Percentiles rank a stretch among this genome's conserved stretches.
Evolutionary conservation across 2,888 invertebrate species (phyloP).

Genomic region (Philaethria dido): DNA sequence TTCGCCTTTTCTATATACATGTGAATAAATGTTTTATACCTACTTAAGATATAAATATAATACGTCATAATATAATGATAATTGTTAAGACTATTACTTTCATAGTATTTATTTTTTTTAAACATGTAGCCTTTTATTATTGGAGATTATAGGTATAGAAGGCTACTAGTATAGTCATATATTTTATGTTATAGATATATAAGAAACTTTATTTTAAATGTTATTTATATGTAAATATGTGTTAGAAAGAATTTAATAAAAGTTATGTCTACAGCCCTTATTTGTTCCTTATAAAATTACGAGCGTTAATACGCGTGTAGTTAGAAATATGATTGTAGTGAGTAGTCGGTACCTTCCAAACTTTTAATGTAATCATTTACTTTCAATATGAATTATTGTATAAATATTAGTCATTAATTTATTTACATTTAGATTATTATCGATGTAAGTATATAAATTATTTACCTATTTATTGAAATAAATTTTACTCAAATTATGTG

Average conservation of each 20-base stretch:
- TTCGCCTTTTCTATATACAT: not conserved
- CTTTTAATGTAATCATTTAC: not conserved
- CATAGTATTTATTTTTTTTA: not conserved
- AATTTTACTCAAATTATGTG: not conserved
- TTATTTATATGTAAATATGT: constrained; percentile 2
- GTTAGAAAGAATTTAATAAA: not conserved
- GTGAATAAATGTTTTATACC: not conserved
- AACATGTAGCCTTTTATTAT: not conserved
- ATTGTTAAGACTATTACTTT: not conserved
- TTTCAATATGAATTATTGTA: not conserved
- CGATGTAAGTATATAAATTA: not conserved
- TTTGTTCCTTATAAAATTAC: not conserved
- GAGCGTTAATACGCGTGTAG: not conserved
- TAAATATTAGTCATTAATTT: constrained; percentile 3
- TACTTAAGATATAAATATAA: not conserved
- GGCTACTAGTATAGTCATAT: not conserved
- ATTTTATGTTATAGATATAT: constrained; percentile 8
- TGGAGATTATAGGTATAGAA: not conserved
- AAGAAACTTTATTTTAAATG: not conserved
- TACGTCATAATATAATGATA: not conserved
- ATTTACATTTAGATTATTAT: not conserved
- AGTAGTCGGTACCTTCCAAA: not conserved
- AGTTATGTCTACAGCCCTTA: not conserved
- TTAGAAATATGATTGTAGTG: not conserved
- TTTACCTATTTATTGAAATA: constrained; percentile 7